A percentile compares a stretch with the other conserved stretches of the same genome.
Evolutionary conservation across 2,888 invertebrate species (phyloP).

Genomic region (Philopedon plagiatum): DNA sequence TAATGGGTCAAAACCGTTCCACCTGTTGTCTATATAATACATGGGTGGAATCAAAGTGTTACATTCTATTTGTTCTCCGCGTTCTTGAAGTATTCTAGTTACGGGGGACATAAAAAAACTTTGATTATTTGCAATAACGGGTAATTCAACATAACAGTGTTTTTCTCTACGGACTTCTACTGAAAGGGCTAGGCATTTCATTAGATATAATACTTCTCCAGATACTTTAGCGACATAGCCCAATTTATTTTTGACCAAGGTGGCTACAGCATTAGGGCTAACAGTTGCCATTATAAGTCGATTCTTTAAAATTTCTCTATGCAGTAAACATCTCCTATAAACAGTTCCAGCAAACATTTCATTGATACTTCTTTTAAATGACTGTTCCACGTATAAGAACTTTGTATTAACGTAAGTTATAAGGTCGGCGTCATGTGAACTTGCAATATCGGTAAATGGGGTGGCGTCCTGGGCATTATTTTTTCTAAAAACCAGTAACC

Average conservation of each 20-base stretch:
- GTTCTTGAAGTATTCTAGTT: constrained; percentile 29
- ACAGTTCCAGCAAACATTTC: no score
- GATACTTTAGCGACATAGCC: neutral
- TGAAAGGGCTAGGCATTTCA: neutral
- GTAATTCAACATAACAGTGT: constrained; percentile 18
- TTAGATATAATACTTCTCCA: constrained; percentile 5
- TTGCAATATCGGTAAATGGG: neutral
- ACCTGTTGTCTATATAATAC: constrained; percentile 29
- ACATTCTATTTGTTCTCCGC: no score
- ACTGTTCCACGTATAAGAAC: no score
- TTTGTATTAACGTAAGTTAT: constrained; percentile 6
- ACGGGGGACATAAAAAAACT: constrained; percentile 37
- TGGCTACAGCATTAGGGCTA: constrained; percentile 20
- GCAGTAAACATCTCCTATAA: constrained; percentile 5
- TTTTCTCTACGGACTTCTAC: constrained; percentile 17
- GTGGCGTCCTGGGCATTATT: neutral
- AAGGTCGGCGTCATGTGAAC: neutral
- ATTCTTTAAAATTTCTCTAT: constrained; percentile 18
- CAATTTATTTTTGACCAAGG: constrained; percentile 15
- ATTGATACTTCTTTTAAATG: neutral
- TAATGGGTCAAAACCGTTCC: constrained; percentile 34
- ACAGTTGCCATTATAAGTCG: constrained; percentile 11
- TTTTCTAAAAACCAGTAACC: neutral
- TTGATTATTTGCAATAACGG: constrained; percentile 31
- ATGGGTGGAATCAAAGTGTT: constrained; percentile 36